phyloP scores from a whole-genome alignment of 2,888 invertebrate species.

The Cataglyphis livida region DNA sequence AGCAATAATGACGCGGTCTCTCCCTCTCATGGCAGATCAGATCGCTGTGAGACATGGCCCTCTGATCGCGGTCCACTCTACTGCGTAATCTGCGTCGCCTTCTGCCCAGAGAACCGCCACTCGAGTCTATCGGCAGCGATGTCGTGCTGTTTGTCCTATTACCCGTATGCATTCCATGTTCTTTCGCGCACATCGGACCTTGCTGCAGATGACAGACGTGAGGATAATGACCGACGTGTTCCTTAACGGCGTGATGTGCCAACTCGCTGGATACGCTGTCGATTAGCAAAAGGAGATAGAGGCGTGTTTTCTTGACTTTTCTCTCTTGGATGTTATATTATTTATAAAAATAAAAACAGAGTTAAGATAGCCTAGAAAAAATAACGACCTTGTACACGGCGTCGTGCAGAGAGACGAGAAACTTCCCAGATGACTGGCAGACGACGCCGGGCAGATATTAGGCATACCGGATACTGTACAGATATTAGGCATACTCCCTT shows the following conservation, averaged over 20 bases:
- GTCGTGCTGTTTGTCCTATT: conserved; percentile 67
- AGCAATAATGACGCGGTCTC: conserved; percentile 74
- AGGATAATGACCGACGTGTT: conserved; percentile 52
- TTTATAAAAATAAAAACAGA: background rate
- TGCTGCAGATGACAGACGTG: conserved; percentile 64
- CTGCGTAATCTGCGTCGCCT: conserved; percentile 78
- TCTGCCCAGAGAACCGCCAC: conserved; percentile 79
- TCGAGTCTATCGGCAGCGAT: conserved; percentile 67
- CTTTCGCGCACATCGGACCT: conserved; percentile 57
- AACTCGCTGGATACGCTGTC: conserved; percentile 59
- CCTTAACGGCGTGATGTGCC: conserved; percentile 62
- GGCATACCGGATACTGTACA: conserved; percentile 59
- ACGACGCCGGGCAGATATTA: conserved; percentile 71
- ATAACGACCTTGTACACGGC: conserved; percentile 69
- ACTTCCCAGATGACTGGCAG: conserved; percentile 59
- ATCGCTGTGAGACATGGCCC: conserved; percentile 81
- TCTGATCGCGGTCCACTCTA: conserved; percentile 79
- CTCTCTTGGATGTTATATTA: background rate
- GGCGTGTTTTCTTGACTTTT: background rate
- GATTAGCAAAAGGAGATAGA: conserved; percentile 13
- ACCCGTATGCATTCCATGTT: conserved; percentile 65
- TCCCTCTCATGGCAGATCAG: conserved; percentile 69
- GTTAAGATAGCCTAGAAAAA: background rate
- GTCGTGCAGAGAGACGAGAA: conserved; percentile 51
- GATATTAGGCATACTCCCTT: conserved; percentile 80